phyloP scores from a whole-genome alignment of 1,140 invertebrate genomes.

The Drosophila santomea region DNA sequence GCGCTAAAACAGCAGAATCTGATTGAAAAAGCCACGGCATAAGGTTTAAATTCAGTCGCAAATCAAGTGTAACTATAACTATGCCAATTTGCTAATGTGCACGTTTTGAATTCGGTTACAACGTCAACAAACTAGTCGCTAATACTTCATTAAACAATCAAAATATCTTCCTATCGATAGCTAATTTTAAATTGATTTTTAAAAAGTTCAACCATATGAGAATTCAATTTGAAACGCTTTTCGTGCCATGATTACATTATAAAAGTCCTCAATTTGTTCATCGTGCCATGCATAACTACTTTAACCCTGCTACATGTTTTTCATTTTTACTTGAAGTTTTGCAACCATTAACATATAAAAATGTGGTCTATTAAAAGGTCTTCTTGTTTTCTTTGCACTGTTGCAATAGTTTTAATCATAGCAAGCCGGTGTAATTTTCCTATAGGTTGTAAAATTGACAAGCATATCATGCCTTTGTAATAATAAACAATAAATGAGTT shows the following conservation, averaged over 20 bases:
- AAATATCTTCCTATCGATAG: no score
- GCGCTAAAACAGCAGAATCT: neutral
- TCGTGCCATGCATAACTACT: neutral
- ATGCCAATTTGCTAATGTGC: no score
- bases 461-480: no score
- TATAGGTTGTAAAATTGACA: no score
- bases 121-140: no score
- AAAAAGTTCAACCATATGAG: neutral
- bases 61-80: conserved; percentile 4
- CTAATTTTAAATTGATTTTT: no score
- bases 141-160: no score
- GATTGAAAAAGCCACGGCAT: conserved; percentile 1
- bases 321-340: neutral
- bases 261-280: neutral
- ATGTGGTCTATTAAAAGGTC: neutral
- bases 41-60: neutral
- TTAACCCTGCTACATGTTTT: neutral
- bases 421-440: neutral
- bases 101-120: no score
- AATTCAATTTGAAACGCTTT: neutral
- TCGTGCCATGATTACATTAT: neutral
- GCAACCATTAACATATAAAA: neutral
- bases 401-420: neutral
- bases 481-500: no score
- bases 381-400: neutral